Evolutionary conservation across 2,888 invertebrate species (phyloP), one percentile per base, ranked within the genome.

Genomic region (Acheta domesticus): DNA sequence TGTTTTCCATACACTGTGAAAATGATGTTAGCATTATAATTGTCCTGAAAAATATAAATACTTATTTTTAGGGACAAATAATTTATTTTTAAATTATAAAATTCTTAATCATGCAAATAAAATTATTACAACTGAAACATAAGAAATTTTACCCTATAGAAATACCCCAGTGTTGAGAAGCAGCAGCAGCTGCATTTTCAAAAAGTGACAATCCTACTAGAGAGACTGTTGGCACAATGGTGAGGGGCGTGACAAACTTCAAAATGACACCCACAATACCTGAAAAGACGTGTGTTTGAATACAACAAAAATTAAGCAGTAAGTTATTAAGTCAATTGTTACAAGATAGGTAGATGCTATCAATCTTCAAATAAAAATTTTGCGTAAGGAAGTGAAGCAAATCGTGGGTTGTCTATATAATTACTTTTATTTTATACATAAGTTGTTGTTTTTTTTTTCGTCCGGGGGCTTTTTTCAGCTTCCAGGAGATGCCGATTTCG

Each of bases 101-200:
- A 74, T 14, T 74, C 11, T 16, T 74, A 16, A 16, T 16, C 0
- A 8, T 36, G 36, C 36, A 36, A 36, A 36, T 36, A 78, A 74
- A 23, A 78, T n/a, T 11, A 74, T 78, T 74, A 78, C 8, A 11
- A 14, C 16, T 78, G 20, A 11, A 36, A 23, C 20, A 12, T 21
- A 20, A 75, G n/a, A n/a, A 77, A 77, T 23, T 76, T 90, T 86
- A 95, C 96, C 93, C 91, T 20, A 91, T 90, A 0, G 95, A 92
- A 80, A 96, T 92, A 19, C 93, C 94, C 96, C 96, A 96, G 83
- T 96, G 93, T 84, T 92, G 91, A 1, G 94, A 91, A 0, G 96
- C 94, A n/a, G 94, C 93, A 0, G 89, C 89, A 0, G 94, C 92
- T 0, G 96, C 95, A 85, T 94, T 93, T 85, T 93, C 92, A 85